A percentile compares a stretch with the other conserved stretches of the same genome.
phyloP scores from a whole-genome alignment of 2,113 vertebrate genomes.

The Mustela lutreola region DNA sequence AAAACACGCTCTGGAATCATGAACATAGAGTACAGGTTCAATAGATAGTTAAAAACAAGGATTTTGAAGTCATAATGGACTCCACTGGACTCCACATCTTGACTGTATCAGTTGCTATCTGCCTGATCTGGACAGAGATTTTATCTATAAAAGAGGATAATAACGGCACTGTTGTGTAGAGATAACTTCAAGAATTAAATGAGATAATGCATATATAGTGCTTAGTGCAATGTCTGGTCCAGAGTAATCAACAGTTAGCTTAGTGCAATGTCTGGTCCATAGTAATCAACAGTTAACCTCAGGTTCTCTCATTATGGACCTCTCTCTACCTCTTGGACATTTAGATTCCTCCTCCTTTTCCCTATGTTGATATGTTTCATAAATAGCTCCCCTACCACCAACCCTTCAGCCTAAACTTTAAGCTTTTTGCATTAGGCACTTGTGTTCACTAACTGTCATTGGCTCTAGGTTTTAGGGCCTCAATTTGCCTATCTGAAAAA shows the following conservation, averaged over 20 bases:
- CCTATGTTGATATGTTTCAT: not conserved
- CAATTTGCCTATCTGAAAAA: not conserved
- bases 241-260: not conserved
- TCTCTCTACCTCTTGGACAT: not conserved
- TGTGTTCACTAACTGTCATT: not conserved
- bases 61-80: not conserved
- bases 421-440: not conserved
- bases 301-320: not conserved
- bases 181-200: not conserved
- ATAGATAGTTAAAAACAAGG: not conserved
- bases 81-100: not conserved
- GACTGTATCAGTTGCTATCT: not conserved
- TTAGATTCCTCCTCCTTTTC: not conserved
- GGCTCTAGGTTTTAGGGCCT: not conserved
- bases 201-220: not conserved
- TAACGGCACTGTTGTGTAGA: not conserved
- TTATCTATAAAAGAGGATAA: not conserved
- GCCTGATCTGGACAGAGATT: not conserved
- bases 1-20: not conserved
- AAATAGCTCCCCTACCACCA: not conserved
- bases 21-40: not conserved
- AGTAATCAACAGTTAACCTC: not conserved
- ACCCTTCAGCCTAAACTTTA: not conserved
- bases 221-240: not conserved
- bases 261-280: not conserved